phyloP scores from a whole-genome alignment of 2,113 vertebrate species.

The Pogona vitticeps region DNA sequence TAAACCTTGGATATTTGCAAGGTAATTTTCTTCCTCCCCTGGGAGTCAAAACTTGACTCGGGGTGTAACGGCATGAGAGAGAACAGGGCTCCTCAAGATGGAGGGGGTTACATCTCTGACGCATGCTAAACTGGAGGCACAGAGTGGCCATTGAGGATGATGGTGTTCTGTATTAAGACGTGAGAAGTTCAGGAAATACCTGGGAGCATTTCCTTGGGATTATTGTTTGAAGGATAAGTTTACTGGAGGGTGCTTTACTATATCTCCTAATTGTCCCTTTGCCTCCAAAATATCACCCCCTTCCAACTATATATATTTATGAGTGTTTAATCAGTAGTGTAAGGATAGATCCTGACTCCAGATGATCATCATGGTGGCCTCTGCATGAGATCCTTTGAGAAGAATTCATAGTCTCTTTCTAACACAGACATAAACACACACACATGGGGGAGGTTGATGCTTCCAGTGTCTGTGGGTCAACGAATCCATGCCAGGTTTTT shows the following conservation, averaged over 20 bases:
- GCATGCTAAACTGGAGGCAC: background rate
- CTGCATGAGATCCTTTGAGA: too few relatives aligned
- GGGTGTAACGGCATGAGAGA: conserved; percentile 55
- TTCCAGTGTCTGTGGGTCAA: too few relatives aligned
- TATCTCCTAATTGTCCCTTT: background rate
- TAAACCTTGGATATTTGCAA: conserved; percentile 99
- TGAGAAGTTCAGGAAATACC: background rate
- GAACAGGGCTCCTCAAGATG: conserved; percentile 57
- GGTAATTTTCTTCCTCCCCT: conserved; percentile 83
- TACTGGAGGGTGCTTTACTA: conserved; percentile 3
- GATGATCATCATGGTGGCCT: too few relatives aligned
- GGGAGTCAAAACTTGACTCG: conserved; percentile 68
- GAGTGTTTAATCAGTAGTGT: too few relatives aligned
- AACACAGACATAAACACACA: too few relatives aligned
- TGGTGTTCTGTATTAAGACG: accelerated
- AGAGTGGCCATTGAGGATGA: conserved; percentile 1
- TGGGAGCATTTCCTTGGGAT: conserved; percentile 24
- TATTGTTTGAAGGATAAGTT: conserved; percentile 8
- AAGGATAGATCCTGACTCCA: too few relatives aligned
- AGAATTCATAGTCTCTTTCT: too few relatives aligned
- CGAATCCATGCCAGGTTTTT: too few relatives aligned
- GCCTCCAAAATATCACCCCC: too few relatives aligned
- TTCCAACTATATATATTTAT: too few relatives aligned
- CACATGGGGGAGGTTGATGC: too few relatives aligned
- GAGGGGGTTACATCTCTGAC: conserved; percentile 33